Evolutionary conservation across 1,140 invertebrate species (phyloP).

Genomic region (Brachionus plicatilis): DNA sequence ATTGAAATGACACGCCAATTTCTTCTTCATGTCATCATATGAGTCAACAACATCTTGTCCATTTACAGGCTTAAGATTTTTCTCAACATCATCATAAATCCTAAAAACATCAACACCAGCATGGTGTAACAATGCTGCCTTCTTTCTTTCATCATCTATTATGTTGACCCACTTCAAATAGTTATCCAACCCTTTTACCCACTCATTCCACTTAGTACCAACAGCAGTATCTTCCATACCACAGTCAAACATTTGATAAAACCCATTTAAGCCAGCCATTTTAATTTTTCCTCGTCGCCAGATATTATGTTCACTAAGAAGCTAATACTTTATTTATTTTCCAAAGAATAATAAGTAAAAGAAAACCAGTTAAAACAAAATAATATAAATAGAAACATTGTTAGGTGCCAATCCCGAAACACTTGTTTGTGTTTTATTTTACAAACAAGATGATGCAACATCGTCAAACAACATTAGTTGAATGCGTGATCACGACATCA

Average conservation of each 20-base stretch:
- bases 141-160: background rate
- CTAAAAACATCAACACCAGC: too few relatives aligned
- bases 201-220: background rate
- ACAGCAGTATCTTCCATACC: background rate
- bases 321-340: background rate
- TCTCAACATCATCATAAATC: too few relatives aligned
- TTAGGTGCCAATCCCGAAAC: background rate
- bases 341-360: too few relatives aligned
- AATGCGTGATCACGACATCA: background rate
- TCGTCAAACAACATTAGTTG: background rate
- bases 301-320: background rate
- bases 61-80: too few relatives aligned
- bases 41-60: background rate
- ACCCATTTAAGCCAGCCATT: background rate
- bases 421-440: background rate
- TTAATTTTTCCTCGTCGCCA: background rate
- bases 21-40: background rate
- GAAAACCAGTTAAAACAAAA: background rate
- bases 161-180: background rate
- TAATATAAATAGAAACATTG: background rate
- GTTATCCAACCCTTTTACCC: background rate
- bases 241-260: background rate
- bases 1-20: background rate
- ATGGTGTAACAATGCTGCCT: background rate
- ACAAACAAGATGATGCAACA: background rate